Percentiles rank a stretch among this genome's conserved stretches.
phyloP scores from a whole-genome alignment of 2,797 vertebrate species.

The Clarias platycephalus region DNA sequence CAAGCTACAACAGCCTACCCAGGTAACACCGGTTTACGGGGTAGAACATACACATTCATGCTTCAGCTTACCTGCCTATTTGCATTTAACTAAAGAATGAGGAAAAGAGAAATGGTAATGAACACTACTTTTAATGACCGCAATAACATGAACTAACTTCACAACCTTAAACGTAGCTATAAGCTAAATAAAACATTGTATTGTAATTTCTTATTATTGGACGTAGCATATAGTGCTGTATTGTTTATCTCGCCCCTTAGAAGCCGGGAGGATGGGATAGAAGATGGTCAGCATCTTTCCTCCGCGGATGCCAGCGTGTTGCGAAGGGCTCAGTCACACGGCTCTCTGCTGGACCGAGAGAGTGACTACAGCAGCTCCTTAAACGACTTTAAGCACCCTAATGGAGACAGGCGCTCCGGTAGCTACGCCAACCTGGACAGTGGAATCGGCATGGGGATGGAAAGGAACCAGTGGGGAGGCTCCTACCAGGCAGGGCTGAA shows the following conservation, averaged over 20 bases:
- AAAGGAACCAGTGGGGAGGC: slow-evolving; percentile 63
- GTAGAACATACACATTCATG: not conserved
- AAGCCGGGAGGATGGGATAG: slow-evolving; percentile 57
- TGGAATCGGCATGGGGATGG: slow-evolving; percentile 59
- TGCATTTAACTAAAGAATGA: not conserved
- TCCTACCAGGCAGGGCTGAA: slow-evolving; percentile 63
- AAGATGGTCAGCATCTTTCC: slow-evolving; percentile 44
- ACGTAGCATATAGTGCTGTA: not conserved
- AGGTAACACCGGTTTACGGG: slow-evolving; percentile 52
- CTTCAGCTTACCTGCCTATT: not conserved
- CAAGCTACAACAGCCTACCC: slow-evolving; percentile 72
- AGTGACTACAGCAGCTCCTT: slow-evolving; percentile 53
- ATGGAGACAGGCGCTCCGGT: slow-evolving; percentile 67
- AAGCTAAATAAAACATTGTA: no score
- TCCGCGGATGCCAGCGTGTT: slow-evolving; percentile 62
- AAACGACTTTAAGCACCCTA: slow-evolving; percentile 59
- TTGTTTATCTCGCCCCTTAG: slow-evolving; percentile 37
- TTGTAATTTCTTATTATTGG: not conserved
- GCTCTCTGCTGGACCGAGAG: slow-evolving; percentile 78
- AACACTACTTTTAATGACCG: no score
- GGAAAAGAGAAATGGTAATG: not conserved
- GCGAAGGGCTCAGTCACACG: slow-evolving; percentile 83
- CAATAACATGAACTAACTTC: not conserved
- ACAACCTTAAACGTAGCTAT: not conserved
- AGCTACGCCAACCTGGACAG: slow-evolving; percentile 75